A percentile compares a stretch with the other conserved stretches of the same genome.
phyloP scores from a whole-genome alignment of 2,113 vertebrate genomes.

The Madoqua kirkii region DNA sequence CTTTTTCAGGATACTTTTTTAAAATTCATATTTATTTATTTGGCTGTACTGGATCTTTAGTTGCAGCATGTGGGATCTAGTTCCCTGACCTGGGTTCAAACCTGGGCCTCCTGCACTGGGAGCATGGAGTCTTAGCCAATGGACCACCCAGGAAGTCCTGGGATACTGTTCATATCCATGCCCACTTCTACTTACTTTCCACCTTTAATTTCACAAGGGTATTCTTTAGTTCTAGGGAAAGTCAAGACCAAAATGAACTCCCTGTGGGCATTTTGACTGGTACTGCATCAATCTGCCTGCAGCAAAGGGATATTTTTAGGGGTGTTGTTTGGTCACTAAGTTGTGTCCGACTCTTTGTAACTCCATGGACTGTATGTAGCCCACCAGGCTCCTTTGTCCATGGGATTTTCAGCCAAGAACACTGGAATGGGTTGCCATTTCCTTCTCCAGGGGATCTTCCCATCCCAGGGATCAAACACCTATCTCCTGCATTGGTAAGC shows the following conservation, averaged over 20 bases:
- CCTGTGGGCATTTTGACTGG: background rate
- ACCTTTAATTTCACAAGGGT: background rate
- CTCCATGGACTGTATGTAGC: background rate
- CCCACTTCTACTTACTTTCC: background rate
- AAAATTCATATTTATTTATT: background rate
- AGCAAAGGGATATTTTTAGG: background rate
- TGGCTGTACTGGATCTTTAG: background rate
- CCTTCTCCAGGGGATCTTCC: background rate
- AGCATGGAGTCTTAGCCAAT: background rate
- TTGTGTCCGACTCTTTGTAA: background rate
- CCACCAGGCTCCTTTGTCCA: background rate
- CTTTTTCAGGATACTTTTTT: background rate
- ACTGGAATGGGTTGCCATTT: background rate
- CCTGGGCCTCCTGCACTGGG: background rate
- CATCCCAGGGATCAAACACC: background rate
- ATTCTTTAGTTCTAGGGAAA: background rate
- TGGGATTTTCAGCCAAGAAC: background rate
- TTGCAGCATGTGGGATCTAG: background rate
- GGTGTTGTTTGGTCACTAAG: background rate
- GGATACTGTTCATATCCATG: background rate
- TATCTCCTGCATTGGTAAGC: background rate
- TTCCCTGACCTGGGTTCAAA: background rate
- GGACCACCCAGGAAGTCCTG: background rate
- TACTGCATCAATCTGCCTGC: fast-evolving
- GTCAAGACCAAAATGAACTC: background rate